Conservation (phyloP, 2,113 vertebrate species). For the Perccottus glenii region DNA sequence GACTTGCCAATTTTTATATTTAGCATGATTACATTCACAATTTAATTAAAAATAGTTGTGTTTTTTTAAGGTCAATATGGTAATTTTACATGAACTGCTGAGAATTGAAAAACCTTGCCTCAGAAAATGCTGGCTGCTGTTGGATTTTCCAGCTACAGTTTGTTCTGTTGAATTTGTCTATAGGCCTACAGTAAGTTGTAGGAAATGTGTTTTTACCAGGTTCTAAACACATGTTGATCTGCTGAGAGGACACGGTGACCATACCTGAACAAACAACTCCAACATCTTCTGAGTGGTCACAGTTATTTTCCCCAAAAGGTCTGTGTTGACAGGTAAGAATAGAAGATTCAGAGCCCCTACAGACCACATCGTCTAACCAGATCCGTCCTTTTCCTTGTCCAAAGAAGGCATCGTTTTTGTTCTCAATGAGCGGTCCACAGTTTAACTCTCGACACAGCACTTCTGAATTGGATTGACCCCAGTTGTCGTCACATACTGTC, state of each 20-base stretch:
- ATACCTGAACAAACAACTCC: slow-evolving; percentile 63
- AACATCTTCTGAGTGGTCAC: slow-evolving; percentile 65
- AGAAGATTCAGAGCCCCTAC: slow-evolving; percentile 52
- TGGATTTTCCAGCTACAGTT: too few species aligned
- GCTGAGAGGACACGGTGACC: not conserved
- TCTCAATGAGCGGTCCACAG: slow-evolving; percentile 53
- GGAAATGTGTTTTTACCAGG: too few species aligned
- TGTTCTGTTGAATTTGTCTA: too few species aligned
- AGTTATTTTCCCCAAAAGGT: slow-evolving; percentile 39
- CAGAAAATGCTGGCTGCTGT: too few species aligned
- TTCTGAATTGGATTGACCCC: slow-evolving; percentile 44
- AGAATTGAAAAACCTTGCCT: too few species aligned
- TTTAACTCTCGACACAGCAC: slow-evolving; percentile 59
- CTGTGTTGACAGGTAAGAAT: slow-evolving; percentile 51
- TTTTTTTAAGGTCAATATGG: too few species aligned
- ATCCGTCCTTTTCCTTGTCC: slow-evolving; percentile 46
- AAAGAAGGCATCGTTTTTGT: slow-evolving; percentile 35
- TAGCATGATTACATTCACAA: too few species aligned
- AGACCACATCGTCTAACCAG: slow-evolving; percentile 64
- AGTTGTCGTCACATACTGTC: slow-evolving; percentile 65
- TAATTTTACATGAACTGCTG: too few species aligned
- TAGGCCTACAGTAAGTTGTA: too few species aligned
- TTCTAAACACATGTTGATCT: too few species aligned
- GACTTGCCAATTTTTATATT: too few species aligned
- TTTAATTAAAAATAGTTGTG: too few species aligned